A percentile compares a stretch with the other conserved stretches of the same genome.
Conservation (phyloP, 1,140 invertebrate species). For the Cardiocondyla obscurior region DNA sequence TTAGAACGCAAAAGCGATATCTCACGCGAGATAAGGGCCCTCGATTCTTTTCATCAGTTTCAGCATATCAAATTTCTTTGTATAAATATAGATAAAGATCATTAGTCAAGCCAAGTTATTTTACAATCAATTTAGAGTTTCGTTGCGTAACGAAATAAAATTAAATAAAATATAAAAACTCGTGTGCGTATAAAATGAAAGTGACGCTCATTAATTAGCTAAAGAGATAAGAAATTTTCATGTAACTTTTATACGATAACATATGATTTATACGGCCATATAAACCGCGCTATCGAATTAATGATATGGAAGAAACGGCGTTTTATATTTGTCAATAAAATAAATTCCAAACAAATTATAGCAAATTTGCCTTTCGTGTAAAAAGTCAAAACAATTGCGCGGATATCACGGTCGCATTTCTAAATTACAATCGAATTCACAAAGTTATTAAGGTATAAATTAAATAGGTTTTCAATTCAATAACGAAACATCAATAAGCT, state of each 20-base stretch:
- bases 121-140: background rate
- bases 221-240: background rate
- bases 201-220: background rate
- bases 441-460: background rate
- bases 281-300: slow-evolving; percentile 7
- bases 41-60: background rate
- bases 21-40: background rate
- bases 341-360: background rate
- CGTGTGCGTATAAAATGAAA: background rate
- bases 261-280: background rate
- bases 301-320: background rate
- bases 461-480: no score
- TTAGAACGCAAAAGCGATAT: slow-evolving; percentile 17
- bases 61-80: background rate
- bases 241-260: background rate
- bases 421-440: background rate
- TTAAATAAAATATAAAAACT: background rate
- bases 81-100: background rate
- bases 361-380: background rate
- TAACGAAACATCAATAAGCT: no score
- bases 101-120: background rate
- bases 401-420: background rate
- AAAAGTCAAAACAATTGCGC: background rate
- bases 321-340: background rate
- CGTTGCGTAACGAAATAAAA: background rate